phyloP scores from a whole-genome alignment of 1,140 invertebrate genomes.

The Drusus annulatus region DNA sequence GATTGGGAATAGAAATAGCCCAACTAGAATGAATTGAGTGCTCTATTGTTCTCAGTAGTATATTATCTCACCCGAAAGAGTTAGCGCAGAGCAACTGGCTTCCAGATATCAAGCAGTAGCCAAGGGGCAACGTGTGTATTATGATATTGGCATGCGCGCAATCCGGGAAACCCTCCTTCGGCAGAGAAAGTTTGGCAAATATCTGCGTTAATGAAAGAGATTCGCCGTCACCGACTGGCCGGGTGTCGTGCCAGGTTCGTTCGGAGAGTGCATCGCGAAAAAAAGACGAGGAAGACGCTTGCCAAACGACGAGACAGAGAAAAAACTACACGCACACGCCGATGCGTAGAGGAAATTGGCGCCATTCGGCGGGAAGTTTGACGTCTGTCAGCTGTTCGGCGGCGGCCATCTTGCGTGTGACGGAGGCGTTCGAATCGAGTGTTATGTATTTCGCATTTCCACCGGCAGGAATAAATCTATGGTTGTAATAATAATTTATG shows the following conservation, averaged over 20 bases:
- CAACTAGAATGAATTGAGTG: too few relatives aligned
- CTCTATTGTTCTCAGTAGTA: too few relatives aligned
- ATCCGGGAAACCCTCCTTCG: neutral
- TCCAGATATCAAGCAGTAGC: too few relatives aligned
- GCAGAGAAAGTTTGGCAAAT: conserved; percentile 36
- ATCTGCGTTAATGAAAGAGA: conserved; percentile 33
- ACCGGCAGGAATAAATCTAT: conserved; percentile 29
- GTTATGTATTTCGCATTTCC: neutral
- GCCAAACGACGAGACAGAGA: conserved; percentile 14
- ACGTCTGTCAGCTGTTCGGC: conserved; percentile 29
- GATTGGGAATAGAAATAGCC: too few relatives aligned
- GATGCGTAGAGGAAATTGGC: conserved; percentile 11
- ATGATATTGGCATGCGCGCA: conserved; percentile 17
- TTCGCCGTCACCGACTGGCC: neutral
- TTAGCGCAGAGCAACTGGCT: too few relatives aligned
- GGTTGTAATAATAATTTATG: conserved; percentile 18
- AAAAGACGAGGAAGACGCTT: neutral
- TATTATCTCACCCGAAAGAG: too few relatives aligned
- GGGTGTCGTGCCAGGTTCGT: neutral
- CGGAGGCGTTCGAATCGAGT: conserved; percentile 17
- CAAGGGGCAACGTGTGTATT: too few relatives aligned
- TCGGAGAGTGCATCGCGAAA: neutral
- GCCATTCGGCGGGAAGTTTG: neutral
- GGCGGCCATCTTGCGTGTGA: conserved; percentile 19
- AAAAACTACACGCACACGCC: conserved; percentile 25